A percentile compares a stretch with the other conserved stretches of the same genome.
phyloP scores from a whole-genome alignment of 1,140 invertebrate species.

The Cydia strobilella region DNA sequence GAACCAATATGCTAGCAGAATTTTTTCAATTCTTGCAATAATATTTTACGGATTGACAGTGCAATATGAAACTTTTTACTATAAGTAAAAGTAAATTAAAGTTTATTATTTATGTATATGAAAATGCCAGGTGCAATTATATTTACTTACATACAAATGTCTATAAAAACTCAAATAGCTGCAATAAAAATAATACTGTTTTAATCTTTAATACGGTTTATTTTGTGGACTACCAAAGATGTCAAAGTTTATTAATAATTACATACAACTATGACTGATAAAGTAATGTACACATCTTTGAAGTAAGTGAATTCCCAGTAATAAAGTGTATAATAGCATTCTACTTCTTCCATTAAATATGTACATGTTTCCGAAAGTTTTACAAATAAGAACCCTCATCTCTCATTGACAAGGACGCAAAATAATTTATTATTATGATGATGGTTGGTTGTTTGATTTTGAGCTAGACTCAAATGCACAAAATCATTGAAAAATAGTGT shows the following conservation, averaged over 20 bases:
- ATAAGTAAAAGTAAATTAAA: slow-evolving; percentile 67
- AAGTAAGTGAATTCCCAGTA: slow-evolving; percentile 20
- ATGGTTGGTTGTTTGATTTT: slow-evolving; percentile 50
- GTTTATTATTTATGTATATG: slow-evolving; percentile 52
- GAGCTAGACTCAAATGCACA: slow-evolving; percentile 67
- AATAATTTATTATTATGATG: slow-evolving; percentile 41
- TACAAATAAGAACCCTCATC: slow-evolving; percentile 47
- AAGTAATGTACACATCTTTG: slow-evolving; percentile 29
- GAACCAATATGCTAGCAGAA: slow-evolving; percentile 27
- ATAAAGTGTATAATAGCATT: slow-evolving; percentile 36
- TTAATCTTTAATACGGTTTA: slow-evolving; percentile 15
- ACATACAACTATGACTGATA: slow-evolving; percentile 27
- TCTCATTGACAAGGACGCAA: slow-evolving; percentile 39
- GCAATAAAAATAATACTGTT: slow-evolving; percentile 26
- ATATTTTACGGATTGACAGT: slow-evolving; percentile 65
- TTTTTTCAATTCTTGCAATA: slow-evolving; percentile 43
- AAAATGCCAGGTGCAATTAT: slow-evolving; percentile 69
- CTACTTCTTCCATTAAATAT: slow-evolving; percentile 50
- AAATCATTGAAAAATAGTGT: slow-evolving; percentile 57
- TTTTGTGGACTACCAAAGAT: slow-evolving; percentile 67
- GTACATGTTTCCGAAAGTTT: slow-evolving; percentile 50
- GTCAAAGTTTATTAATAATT: slow-evolving; percentile 46
- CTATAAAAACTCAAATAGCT: slow-evolving; percentile 23
- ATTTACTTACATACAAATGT: slow-evolving; percentile 37
- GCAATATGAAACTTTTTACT: slow-evolving; percentile 77